Percentiles rank a stretch among this genome's conserved stretches.
phyloP scores from a whole-genome alignment of 1,140 invertebrate genomes.

The Vanessa tameamea region DNA sequence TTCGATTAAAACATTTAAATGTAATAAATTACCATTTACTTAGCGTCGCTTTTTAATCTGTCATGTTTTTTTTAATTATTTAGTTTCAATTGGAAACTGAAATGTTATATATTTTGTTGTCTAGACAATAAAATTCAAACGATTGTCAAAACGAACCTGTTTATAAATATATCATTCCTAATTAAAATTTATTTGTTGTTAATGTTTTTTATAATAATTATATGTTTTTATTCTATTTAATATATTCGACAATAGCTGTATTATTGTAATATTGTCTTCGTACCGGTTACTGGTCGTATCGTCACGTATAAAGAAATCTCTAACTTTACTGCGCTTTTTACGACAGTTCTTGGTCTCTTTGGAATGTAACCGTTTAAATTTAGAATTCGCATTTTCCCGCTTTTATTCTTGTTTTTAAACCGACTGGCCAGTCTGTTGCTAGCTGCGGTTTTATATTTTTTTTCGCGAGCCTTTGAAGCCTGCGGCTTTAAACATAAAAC shows the following conservation, averaged over 20 bases:
- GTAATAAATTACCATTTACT: no score
- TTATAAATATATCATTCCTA: no score
- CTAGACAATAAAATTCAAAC: no score
- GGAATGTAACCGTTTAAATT: conserved; percentile 61
- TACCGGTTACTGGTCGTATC: conserved; percentile 6
- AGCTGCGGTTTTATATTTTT: conserved; percentile 49
- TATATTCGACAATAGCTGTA: background rate
- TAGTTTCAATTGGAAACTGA: no score
- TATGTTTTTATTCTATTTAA: no score
- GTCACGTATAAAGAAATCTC: conserved; percentile 18
- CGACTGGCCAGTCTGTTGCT: conserved; percentile 56
- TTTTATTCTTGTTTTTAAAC: conserved; percentile 50
- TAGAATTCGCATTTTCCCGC: conserved; percentile 61
- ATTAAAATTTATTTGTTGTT: no score
- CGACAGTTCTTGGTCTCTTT: conserved; percentile 51
- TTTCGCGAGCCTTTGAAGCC: conserved; percentile 42
- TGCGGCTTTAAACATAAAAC: conserved; percentile 27
- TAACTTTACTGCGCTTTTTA: conserved; percentile 62
- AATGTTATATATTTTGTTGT: no score
- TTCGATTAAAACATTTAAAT: no score
- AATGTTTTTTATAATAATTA: no score
- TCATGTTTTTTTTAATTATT: no score
- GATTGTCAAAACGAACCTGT: no score
- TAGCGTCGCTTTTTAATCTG: no score
- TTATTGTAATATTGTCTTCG: background rate